These are phyloP conservation scores for Eretmochelys imbricata DNA, from an alignment of 2,113 vertebrate genomes.

Conservation along the genomic window DNA sequence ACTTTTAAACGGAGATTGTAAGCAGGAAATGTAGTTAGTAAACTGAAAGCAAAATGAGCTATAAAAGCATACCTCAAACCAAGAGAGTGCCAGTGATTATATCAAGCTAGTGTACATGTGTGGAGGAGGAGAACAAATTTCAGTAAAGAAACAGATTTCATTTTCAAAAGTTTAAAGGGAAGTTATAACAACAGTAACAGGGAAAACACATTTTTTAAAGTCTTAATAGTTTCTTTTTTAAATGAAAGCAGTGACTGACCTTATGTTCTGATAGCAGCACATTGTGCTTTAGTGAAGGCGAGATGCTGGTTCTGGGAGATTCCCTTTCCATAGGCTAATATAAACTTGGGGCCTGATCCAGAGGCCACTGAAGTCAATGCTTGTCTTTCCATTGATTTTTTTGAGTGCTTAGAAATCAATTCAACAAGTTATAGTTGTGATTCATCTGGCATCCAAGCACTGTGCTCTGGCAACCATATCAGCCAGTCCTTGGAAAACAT, in stretches of 20 bases:
- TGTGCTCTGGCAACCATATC: background rate
- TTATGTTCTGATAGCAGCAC: background rate
- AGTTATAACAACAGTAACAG: background rate
- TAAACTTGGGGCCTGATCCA: background rate
- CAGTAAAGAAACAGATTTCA: background rate
- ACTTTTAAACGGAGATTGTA: background rate
- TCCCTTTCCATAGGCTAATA: background rate
- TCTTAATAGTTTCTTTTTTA: background rate
- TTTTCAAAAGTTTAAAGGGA: background rate
- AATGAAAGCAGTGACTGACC: rapidly evolving
- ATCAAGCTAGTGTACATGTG: background rate
- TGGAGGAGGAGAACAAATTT: background rate
- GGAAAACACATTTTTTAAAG: background rate
- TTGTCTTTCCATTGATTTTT: background rate
- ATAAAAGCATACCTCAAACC: background rate
- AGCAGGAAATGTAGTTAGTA: background rate
- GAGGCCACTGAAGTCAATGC: background rate
- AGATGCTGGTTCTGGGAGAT: background rate
- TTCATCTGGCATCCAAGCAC: background rate
- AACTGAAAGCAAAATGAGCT: background rate
- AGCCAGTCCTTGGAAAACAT: background rate
- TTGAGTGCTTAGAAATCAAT: background rate
- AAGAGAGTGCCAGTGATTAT: background rate
- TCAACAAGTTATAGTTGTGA: background rate
- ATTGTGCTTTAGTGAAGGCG: background rate